Evolutionary conservation across 2,113 vertebrate species (phyloP), one percentile per base, ranked within the genome.

Genomic region (Oreochromis niloticus): DNA sequence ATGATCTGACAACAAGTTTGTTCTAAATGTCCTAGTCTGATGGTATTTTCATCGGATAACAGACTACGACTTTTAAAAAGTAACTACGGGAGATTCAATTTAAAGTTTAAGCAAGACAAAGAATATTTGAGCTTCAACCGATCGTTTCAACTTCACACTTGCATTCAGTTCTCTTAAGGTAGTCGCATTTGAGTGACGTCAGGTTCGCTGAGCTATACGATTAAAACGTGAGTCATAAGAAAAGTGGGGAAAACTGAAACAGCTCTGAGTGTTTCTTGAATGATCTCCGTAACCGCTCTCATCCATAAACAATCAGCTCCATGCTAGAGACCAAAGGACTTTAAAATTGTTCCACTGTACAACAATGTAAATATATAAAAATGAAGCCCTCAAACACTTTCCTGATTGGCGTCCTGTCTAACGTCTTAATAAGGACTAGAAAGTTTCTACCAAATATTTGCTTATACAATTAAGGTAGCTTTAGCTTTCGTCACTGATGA

Each of bases 1-100:
- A 22, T 22, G 22, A 22, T 22, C 22, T 22, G 22, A 22, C 22
- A 22, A 22, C 22, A 22, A 22, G 22, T 22, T 22, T 22, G 22
- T 22, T 22, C 22, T 22, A 22, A 22, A 22, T 22, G 22, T 22
- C 22, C 22, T 22, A 22, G 22, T 22, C 22, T 22, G 22, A 22
- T 22, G 22, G 27, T 30, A 4, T 30, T 30, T 30, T 30, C 27
- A 4, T 2, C 27, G 27, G 2, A 30, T 30, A 30, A 30, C 27
- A 30, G 27, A 30, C 27, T 30, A 30, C 2, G 27, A 30, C 27
- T 30, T 30, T 30, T 24, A n/a, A 54, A 54, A 54, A 54, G 52
- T 54, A 54, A 54, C 52, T 22, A 22, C 9, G 0, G n/a, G 0
- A 1, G 52, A 54, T 54, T 54, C 0, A 54, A 54, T 1, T 54